Conservation (phyloP, 2,797 vertebrate species). For the Fundulus diaphanus region DNA sequence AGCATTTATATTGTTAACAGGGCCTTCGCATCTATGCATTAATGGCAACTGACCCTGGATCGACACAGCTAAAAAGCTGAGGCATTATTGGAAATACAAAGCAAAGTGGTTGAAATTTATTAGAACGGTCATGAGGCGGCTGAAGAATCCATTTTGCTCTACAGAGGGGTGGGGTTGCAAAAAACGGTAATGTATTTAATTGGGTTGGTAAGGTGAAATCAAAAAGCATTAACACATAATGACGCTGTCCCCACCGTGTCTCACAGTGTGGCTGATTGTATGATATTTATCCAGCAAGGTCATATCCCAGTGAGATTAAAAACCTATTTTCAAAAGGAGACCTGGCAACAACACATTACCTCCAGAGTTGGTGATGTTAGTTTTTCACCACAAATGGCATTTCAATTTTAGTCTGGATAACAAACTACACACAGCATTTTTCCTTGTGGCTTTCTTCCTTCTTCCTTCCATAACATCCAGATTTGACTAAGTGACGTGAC, state of each 20-base stretch:
- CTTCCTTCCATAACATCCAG: background rate
- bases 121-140: constrained; percentile 22
- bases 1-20: constrained; percentile 49
- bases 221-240: too few species aligned
- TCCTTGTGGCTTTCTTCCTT: background rate
- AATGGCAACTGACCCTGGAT: constrained; percentile 29
- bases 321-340: too few species aligned
- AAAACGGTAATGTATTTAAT: too few species aligned
- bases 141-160: constrained; percentile 26
- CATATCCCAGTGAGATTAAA: too few species aligned
- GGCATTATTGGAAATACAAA: constrained; percentile 44
- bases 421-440: background rate
- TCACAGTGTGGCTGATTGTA: too few species aligned
- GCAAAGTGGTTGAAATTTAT: constrained; percentile 36
- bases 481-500: too few species aligned
- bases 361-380: too few species aligned
- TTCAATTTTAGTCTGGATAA: background rate
- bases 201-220: too few species aligned
- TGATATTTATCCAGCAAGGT: too few species aligned
- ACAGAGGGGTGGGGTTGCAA: constrained; percentile 14
- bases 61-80: constrained; percentile 49
- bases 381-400: too few species aligned
- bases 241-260: too few species aligned
- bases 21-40: constrained; percentile 45
- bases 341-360: too few species aligned